These are phyloP conservation scores for Protaetia brevitarsis DNA, from an alignment of 1,140 invertebrate genomes.

Conservation along the genomic window DNA sequence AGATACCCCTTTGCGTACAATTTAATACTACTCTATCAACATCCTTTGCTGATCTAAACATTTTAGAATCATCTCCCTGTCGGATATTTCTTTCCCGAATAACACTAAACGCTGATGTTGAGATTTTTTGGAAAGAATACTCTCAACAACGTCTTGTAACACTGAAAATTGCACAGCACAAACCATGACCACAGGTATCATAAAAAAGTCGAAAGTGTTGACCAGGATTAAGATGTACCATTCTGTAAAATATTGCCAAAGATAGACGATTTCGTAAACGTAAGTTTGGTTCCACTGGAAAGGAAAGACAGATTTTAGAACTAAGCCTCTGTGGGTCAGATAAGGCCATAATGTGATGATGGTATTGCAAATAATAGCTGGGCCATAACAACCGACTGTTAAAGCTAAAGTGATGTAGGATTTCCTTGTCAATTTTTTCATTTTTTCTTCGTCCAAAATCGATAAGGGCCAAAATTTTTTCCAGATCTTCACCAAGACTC, in stretches of 20 bases:
- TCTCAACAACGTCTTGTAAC: neutral
- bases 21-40: neutral
- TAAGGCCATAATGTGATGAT: neutral
- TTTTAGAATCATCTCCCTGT: slow-evolving; percentile 3
- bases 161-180: neutral
- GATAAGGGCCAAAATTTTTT: neutral
- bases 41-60: slow-evolving; percentile 13
- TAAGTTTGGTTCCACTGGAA: slow-evolving; percentile 20
- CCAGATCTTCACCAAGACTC: slow-evolving; percentile 11
- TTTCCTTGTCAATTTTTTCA: neutral
- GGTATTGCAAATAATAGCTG: neutral
- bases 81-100: neutral
- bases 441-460: neutral
- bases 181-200: slow-evolving; percentile 1
- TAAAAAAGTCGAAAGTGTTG: slow-evolving; percentile 15
- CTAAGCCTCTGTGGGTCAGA: neutral
- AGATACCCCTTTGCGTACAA: neutral
- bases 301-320: neutral
- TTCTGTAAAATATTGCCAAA: slow-evolving; percentile 18
- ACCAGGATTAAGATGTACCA: slow-evolving; percentile 12
- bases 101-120: neutral
- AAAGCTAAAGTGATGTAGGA: neutral
- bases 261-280: neutral
- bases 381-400: neutral
- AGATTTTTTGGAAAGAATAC: neutral